Conservation (phyloP, 2,888 invertebrate genomes). For the Leptogaster cylindrica region DNA sequence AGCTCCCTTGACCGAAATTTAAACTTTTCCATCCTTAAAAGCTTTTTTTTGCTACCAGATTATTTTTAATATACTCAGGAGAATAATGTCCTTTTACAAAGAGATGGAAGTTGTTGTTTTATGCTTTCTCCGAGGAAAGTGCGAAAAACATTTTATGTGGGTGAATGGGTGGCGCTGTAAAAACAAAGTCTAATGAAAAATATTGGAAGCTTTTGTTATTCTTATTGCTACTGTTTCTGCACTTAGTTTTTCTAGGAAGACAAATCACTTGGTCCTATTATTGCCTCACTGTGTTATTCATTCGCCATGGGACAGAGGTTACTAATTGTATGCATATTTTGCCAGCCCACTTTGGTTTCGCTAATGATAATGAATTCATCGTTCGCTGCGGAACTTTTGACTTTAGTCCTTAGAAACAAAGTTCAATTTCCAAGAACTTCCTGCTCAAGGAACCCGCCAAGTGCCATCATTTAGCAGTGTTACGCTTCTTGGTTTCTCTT, state of each 20-base stretch:
- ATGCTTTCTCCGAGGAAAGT: not conserved
- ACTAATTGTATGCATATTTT: slow-evolving; percentile 22
- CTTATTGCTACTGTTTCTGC: not conserved
- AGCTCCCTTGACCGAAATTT: slow-evolving; percentile 27
- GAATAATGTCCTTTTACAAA: slow-evolving; percentile 36
- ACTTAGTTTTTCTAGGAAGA: not conserved
- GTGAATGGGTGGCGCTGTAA: not conserved
- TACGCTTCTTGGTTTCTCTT: slow-evolving; percentile 5
- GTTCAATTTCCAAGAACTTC: not conserved
- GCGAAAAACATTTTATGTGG: too few relatives aligned
- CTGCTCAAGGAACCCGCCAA: not conserved
- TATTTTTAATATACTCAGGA: slow-evolving; percentile 39
- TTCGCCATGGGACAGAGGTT: not conserved
- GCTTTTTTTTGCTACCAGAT: slow-evolving; percentile 37
- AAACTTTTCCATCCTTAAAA: slow-evolving; percentile 23
- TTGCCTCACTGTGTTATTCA: slow-evolving; percentile 4
- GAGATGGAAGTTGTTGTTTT: too few relatives aligned
- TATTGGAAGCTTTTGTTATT: not conserved
- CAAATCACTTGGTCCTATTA: not conserved
- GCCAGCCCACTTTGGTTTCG: slow-evolving; percentile 7
- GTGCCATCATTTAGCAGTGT: slow-evolving; percentile 19
- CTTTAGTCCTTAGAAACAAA: not conserved
- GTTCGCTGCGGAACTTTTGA: not conserved
- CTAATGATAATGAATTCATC: slow-evolving; percentile 14
- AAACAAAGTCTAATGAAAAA: not conserved